Conservation (phyloP, 2,113 vertebrate genomes). For the Natator depressus region DNA sequence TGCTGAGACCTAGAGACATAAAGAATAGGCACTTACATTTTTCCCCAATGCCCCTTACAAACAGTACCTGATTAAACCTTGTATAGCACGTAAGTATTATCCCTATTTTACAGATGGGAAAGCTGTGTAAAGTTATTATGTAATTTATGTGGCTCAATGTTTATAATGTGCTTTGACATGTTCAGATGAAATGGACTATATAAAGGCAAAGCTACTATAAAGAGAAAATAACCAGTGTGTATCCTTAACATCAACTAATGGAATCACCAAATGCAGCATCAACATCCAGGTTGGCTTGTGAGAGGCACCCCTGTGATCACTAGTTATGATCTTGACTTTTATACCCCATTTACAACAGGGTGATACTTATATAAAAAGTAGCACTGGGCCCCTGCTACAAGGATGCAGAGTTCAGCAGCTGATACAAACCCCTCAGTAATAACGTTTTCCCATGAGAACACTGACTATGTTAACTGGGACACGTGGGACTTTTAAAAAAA, state of each 20-base stretch:
- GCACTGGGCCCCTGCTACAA: neutral
- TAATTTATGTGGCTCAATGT: too few relatives aligned
- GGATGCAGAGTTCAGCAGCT: neutral
- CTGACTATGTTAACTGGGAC: neutral
- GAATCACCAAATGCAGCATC: neutral
- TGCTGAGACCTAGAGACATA: neutral
- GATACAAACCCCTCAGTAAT: neutral
- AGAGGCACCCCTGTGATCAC: neutral
- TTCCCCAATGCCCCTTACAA: neutral
- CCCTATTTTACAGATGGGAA: neutral
- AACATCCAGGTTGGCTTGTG: neutral
- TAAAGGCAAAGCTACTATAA: too few relatives aligned
- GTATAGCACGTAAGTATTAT: neutral
- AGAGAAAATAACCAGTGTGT: too few relatives aligned
- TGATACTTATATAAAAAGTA: neutral
- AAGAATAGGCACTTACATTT: neutral
- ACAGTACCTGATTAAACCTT: neutral
- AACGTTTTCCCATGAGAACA: neutral
- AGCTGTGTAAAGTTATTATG: neutral
- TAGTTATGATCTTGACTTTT: neutral
- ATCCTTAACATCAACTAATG: neutral
- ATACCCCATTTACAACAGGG: neutral
- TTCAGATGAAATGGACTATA: too few relatives aligned
- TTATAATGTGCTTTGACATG: too few relatives aligned
- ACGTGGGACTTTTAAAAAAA: neutral